Evolutionary conservation across 2,888 invertebrate species (phyloP), one percentile per base, ranked within the genome.

Genomic region (Meteorus colon): DNA sequence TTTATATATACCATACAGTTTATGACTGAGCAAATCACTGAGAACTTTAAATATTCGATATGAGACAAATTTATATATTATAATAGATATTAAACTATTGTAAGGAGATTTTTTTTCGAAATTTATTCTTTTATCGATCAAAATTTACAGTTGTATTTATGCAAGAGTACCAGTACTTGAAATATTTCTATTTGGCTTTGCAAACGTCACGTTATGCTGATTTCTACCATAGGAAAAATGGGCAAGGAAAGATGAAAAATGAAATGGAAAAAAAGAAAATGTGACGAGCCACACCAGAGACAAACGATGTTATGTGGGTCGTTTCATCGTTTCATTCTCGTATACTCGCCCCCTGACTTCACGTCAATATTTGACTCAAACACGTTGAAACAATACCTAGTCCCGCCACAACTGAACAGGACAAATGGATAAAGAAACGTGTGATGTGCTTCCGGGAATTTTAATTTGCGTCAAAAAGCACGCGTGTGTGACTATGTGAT

Each of bases 351-450:
- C 86, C 84, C 84, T 83, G 86, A 87, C 86, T 87, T 87, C 19
- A 85, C 88, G 88, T 89, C 89, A 89, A 89, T 89, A 89, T 89
- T 89, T 88, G 87, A 88, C 85, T 89, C 88, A 89, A 89, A 89
- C 89, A 89, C 88, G 88, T 87, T 89, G 86, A 89, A 89, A 89
- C 89, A 89, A 89, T 89, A 89, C 87, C 88, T 85, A 84, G 84
- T 82, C 85, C 78, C 79, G 77, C 71, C 78, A 78, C 78, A 75
- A 82, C 82, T 86, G 86, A 86, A 84, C 84, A 84, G 86, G 85
- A 86, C 78, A 76, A 81, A 83, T 86, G 85, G 86, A 84, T 85
- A 84, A 86, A 85, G 85, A 84, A 79, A 76, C 77, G 74, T 74
- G 77, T 85, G 85, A 86, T 85, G 85, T 84, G 85, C 86, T 88